phyloP scores from a whole-genome alignment of 2,113 vertebrate species.

The Meriones unguiculatus region DNA sequence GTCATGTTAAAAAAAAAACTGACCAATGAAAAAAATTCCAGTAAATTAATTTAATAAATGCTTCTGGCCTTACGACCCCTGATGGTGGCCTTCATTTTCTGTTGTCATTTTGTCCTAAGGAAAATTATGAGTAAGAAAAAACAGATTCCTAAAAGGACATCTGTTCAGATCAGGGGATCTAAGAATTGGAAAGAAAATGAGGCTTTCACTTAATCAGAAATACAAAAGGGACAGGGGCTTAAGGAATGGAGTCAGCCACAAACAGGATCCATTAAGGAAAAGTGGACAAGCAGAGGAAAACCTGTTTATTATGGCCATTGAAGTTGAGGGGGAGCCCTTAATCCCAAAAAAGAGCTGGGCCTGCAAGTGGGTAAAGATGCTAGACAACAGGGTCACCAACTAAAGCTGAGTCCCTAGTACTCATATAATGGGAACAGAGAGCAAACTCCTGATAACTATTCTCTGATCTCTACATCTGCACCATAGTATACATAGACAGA shows the following conservation, averaged over 20 bases:
- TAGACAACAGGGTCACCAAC: background rate
- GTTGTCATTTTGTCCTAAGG: background rate
- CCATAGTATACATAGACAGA: background rate
- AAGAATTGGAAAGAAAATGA: constrained; percentile 6
- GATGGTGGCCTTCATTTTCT: background rate
- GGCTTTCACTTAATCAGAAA: constrained; percentile 3
- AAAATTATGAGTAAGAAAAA: background rate
- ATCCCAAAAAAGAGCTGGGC: background rate
- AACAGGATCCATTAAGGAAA: background rate
- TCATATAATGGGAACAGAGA: background rate
- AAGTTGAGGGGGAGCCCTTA: background rate
- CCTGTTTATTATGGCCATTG: background rate
- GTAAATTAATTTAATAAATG: constrained; percentile 16
- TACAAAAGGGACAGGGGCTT: background rate
- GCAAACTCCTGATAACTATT: background rate
- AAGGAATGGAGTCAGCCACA: background rate
- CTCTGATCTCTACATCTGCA: background rate
- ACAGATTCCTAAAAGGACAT: background rate
- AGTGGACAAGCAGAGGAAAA: background rate
- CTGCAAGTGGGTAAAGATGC: background rate
- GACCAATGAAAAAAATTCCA: constrained; percentile 13
- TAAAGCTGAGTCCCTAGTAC: background rate
- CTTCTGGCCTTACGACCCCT: background rate
- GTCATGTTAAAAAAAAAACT: background rate
- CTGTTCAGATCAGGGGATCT: background rate